Base-by-base conservation (phyloP, 2,888 invertebrate genomes). In the Cephonodes hylas region DNA sequence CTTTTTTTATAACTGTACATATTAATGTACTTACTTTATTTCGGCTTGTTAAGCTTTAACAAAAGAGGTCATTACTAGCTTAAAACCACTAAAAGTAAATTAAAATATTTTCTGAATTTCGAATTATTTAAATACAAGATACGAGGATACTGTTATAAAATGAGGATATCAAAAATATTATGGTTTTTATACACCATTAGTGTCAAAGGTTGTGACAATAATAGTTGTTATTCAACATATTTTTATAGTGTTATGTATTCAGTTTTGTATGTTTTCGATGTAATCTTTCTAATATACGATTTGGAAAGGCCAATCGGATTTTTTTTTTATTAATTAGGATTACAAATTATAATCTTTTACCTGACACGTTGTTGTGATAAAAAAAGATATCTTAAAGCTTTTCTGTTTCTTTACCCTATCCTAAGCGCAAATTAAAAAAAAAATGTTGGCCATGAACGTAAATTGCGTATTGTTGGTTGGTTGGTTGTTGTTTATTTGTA, bases 101-200 rank as follows among this genome's bases (percentile, higher is more conserved):
- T 53, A 53, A 18, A 53, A 53, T 53, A 53, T 31, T 53, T 53
- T 31, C 27, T 53, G 31, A 53, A 18, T 53, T 53, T 53, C 53
- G 18, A 27, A 53, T 53, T 8, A 18, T 53, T 53, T 53, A 27
- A 27, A 18, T 53, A 53, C 53, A 53, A 22, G 22, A 42, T 45
- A 23, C 15, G 27, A 10, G 31, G 18, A 31, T 27, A 53, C 18
- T 8, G 53, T 53, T 53, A 20, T 27, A 53, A 53, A 53, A 31
- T 18, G 53, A 31, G 53, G 31, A 31, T 53, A 53, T 53, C 22
- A n/a, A 13, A 23, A 27, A 31, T 4, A 53, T 53, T 53, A 31
- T 27, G 27, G 10, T 5, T 53, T 53, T 53, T 53, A 53, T 53
- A 31, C 31, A 20, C 18, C 53, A 53, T 53, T 53, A 53, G 27